Evolutionary conservation across 2,113 vertebrate genomes (phyloP), one percentile per base, ranked within the genome.

Genomic region (Beaufortia kweichowensis): DNA sequence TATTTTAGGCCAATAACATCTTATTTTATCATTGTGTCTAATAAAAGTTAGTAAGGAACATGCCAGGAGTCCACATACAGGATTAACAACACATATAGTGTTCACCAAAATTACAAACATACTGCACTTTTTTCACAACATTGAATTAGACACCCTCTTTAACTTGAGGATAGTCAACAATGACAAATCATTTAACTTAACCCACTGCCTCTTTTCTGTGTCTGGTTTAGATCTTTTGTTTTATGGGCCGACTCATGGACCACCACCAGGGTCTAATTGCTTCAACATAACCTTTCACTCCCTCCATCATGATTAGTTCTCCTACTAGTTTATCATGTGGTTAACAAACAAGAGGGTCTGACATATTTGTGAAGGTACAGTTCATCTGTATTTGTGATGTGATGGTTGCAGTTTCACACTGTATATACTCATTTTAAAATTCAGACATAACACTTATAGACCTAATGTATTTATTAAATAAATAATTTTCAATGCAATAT

Each of bases 171-270:
- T 33, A 55, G 31, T 31, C 35, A 62, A 59, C 55, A 77, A 26
- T 77, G 39, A 55, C 76, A 70, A 23, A 69, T 77, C 26, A 48
- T 48, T 71, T 39, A 21, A 46, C 19, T 19, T 79, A 76, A 50
- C 41, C 53, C 46, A 61, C 21, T 41, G 71, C 73, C 61, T 48
- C 75, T 26, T 43, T 43, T 63, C 41, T 55, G 28, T 71, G 77
- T 77, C 79, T 76, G 70, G 75, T 79, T 80, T 68, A 77, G 63
- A 83, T 84, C 77, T 85, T 53, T 55, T 67, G 62, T 75, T 79
- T 78, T 81, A 79, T 76, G 74, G 67, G 71, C 62, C 79, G 62
- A 70, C 73, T 67, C 71, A 39, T 41, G 26, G 82, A 81, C 82
- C 77, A 81, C 79, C 76, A 76, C 76, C 39, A 64, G 39, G 67